A percentile compares a stretch with the other conserved stretches of the same genome.
phyloP scores from a whole-genome alignment of 2,888 invertebrate genomes.

The Macaria notata region DNA sequence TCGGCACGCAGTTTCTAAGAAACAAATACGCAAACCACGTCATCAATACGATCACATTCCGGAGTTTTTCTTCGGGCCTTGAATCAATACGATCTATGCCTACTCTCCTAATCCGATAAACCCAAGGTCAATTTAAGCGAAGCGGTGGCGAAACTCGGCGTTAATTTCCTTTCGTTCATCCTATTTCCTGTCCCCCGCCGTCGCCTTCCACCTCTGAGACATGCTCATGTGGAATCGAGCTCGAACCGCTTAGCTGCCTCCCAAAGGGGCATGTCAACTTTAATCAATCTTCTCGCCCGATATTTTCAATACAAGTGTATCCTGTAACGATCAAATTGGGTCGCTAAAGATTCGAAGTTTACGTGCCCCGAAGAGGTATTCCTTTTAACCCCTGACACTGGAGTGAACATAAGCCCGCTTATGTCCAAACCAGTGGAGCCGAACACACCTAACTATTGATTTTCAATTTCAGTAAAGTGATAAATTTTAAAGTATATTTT shows the following conservation, averaged over 20 bases:
- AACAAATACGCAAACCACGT: slow-evolving; percentile 35
- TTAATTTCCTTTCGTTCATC: slow-evolving; percentile 53
- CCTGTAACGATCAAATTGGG: slow-evolving; percentile 27
- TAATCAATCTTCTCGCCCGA: slow-evolving; percentile 27
- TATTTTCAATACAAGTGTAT: slow-evolving; percentile 24
- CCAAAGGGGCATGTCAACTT: slow-evolving; percentile 54
- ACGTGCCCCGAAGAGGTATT: slow-evolving; percentile 64
- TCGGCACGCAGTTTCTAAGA: slow-evolving; percentile 31
- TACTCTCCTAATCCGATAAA: slow-evolving; percentile 38
- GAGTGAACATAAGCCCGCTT: slow-evolving; percentile 67
- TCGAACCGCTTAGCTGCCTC: slow-evolving; percentile 80
- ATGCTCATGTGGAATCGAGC: slow-evolving; percentile 72
- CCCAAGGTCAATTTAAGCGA: slow-evolving; percentile 57
- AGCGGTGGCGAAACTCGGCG: slow-evolving; percentile 72
- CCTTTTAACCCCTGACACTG: slow-evolving; percentile 53
- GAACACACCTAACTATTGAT: slow-evolving; percentile 33
- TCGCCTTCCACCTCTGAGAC: slow-evolving; percentile 81
- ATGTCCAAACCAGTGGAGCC: slow-evolving; percentile 65
- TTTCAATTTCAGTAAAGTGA: slow-evolving; percentile 65
- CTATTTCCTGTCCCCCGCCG: slow-evolving; percentile 71
- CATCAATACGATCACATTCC: slow-evolving; percentile 31
- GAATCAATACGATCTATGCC: slow-evolving; percentile 30
- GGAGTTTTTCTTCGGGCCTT: slow-evolving; percentile 43
- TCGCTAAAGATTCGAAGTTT: slow-evolving; percentile 39
- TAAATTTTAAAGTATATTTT: slow-evolving; percentile 69